These are phyloP conservation scores for Halesus radiatus DNA, from an alignment of 1,140 invertebrate species.

Conservation along the genomic window DNA sequence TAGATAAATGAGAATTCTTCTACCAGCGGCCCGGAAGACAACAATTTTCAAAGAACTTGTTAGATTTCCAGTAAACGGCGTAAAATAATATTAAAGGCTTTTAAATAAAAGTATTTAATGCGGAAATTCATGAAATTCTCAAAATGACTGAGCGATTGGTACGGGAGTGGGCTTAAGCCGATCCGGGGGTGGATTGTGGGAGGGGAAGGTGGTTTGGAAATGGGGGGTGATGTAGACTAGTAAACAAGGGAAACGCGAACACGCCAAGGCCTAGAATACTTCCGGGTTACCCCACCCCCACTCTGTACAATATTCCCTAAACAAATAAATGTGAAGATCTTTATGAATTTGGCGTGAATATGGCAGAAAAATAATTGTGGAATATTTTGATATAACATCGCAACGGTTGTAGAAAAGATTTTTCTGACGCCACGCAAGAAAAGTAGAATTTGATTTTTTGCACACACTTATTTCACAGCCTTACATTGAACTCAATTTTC, in stretches of 20 bases:
- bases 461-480: too few species aligned
- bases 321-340: neutral
- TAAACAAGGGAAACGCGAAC: conserved; percentile 22
- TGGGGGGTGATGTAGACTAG: conserved; percentile 25
- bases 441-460: too few species aligned
- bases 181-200: neutral
- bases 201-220: neutral
- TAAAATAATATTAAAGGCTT: neutral
- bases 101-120: neutral
- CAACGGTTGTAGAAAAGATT: too few species aligned
- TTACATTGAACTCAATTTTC: too few species aligned
- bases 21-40: neutral
- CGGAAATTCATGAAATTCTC: neutral
- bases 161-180: conserved; percentile 1
- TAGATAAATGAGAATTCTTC: neutral
- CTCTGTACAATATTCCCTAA: neutral
- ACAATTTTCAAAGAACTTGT: neutral
- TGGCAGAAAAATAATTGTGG: too few species aligned
- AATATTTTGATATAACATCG: too few species aligned
- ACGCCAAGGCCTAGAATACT: conserved; percentile 40
- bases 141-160: neutral
- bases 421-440: too few species aligned
- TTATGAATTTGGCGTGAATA: neutral
- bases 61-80: neutral
- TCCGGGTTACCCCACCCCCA: conserved; percentile 37